Percentiles rank a stretch among this genome's conserved stretches.
These are phyloP conservation scores for Oryzias curvinotus DNA, from an alignment of 2,113 vertebrate genomes.

Conservation along the genomic window DNA sequence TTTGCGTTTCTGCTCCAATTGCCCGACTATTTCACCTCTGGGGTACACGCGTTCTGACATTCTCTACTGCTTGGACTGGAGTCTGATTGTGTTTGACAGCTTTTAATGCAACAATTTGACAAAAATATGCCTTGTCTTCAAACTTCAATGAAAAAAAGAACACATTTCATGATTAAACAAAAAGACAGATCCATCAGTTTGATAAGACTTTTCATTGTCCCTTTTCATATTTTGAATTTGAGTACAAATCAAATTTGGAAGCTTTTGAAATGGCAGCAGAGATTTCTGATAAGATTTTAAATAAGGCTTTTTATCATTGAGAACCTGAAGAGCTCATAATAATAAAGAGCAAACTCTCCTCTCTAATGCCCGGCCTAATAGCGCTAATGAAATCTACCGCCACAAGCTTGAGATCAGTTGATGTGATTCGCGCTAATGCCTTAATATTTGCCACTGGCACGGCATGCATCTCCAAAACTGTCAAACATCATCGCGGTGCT, in stretches of 20 bases:
- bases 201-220: neutral
- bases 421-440: slow-evolving; percentile 18
- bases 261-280: slow-evolving; percentile 15
- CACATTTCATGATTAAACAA: neutral
- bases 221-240: slow-evolving; percentile 3
- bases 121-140: slow-evolving; percentile 9
- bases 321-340: slow-evolving; percentile 13
- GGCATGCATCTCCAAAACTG: slow-evolving; percentile 3
- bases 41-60: slow-evolving; percentile 8
- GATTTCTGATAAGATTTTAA: slow-evolving; percentile 24
- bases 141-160: slow-evolving; percentile 8
- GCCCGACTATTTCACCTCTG: slow-evolving; percentile 47
- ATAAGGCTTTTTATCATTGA: slow-evolving; percentile 31
- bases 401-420: slow-evolving; percentile 5
- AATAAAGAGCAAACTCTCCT: slow-evolving; percentile 28
- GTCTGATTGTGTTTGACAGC: slow-evolving; percentile 17
- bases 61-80: slow-evolving; percentile 1
- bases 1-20: slow-evolving; percentile 60
- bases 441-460: slow-evolving; percentile 13
- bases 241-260: slow-evolving; percentile 13
- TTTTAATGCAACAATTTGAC: slow-evolving; percentile 37
- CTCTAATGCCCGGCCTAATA: slow-evolving; percentile 11
- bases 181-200: neutral
- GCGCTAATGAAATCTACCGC: neutral
- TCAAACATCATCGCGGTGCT: neutral